Conservation (phyloP, 2,888 invertebrate genomes). For the Punctoribates punctum region DNA sequence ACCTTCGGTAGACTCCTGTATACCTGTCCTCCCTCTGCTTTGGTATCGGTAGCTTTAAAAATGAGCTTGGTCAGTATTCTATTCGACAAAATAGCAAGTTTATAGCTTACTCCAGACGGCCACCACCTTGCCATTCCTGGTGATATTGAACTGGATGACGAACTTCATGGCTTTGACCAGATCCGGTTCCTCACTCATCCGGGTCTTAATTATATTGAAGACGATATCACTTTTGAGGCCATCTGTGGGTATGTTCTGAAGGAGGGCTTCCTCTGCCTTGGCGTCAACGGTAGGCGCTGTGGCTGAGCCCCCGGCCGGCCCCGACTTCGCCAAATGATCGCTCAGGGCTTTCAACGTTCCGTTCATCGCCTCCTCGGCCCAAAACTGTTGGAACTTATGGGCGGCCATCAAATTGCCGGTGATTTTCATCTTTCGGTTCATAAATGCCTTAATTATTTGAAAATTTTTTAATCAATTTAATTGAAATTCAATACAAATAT, state of each 20-base stretch:
- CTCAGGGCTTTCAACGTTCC: not conserved
- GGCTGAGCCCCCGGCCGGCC: too few species aligned
- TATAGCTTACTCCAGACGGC: constrained; percentile 81
- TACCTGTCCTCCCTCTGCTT: constrained; percentile 62
- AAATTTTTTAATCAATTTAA: not conserved
- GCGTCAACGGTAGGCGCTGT: not conserved
- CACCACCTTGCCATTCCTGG: constrained; percentile 70
- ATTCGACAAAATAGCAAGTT: not conserved
- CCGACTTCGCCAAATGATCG: not conserved
- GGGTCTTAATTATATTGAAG: constrained; percentile 69
- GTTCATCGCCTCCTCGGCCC: constrained; percentile 45
- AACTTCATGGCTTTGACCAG: constrained; percentile 76
- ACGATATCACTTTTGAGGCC: constrained; percentile 70
- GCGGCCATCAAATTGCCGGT: constrained; percentile 54
- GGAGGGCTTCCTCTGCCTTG: not conserved
- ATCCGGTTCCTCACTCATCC: constrained; percentile 66
- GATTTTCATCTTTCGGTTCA: constrained; percentile 54
- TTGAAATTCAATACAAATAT: not conserved
- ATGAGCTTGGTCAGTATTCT: not conserved
- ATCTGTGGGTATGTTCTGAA: constrained; percentile 42
- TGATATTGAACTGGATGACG: constrained; percentile 78
- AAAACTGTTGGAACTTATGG: constrained; percentile 53
- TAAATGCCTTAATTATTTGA: constrained; percentile 51
- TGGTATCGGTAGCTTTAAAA: constrained; percentile 71
- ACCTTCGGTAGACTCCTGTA: constrained; percentile 65